phyloP scores from a whole-genome alignment of 2,113 vertebrate genomes.

The Canis aureus region DNA sequence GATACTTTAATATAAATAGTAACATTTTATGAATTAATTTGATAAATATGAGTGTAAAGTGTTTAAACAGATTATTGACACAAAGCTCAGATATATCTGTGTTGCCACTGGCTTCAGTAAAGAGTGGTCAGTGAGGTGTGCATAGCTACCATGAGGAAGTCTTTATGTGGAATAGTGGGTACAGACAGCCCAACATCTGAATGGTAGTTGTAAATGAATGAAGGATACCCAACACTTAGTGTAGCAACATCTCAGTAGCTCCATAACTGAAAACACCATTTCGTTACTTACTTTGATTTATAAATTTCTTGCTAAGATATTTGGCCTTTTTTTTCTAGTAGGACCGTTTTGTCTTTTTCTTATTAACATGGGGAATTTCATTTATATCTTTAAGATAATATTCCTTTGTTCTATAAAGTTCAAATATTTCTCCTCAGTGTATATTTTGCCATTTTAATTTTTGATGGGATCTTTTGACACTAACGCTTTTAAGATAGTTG shows the following conservation, averaged over 20 bases:
- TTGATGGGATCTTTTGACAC: background rate
- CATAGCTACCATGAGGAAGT: background rate
- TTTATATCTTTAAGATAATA: background rate
- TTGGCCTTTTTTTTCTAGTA: background rate
- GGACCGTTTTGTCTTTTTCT: background rate
- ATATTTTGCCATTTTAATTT: background rate
- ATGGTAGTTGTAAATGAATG: background rate
- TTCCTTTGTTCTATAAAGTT: background rate
- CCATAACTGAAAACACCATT: background rate
- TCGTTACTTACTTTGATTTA: background rate
- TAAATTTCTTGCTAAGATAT: background rate
- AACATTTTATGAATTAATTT: background rate
- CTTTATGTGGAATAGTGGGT: background rate
- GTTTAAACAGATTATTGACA: background rate
- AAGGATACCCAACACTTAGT: background rate
- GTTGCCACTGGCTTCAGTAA: background rate
- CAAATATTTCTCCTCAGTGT: background rate
- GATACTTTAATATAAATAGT: background rate
- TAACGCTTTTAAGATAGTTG: background rate
- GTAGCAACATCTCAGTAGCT: background rate
- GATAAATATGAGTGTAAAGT: background rate
- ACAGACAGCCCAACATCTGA: background rate
- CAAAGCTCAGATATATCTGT: background rate
- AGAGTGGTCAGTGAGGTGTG: accelerated
- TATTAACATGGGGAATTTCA: background rate